Conservation (phyloP, 2,888 invertebrate genomes). For the Capitulum mitella region DNA sequence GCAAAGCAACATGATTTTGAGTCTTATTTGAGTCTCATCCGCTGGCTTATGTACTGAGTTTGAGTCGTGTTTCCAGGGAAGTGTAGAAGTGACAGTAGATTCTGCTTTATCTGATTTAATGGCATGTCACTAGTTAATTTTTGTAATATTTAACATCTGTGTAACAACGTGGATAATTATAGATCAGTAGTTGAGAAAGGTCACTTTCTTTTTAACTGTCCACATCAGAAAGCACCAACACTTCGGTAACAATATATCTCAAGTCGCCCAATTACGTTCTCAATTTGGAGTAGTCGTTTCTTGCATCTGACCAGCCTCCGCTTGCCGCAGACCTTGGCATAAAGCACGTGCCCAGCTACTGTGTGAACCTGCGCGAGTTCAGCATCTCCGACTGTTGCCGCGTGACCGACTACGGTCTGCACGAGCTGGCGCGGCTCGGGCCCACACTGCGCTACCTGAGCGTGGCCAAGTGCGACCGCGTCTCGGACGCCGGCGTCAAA, state of each 20-base stretch:
- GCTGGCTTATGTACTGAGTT: too few relatives aligned
- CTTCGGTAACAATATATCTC: too few relatives aligned
- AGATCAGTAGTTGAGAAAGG: background rate
- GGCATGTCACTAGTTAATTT: too few relatives aligned
- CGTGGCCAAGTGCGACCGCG: constrained; percentile 84
- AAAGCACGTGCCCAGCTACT: constrained; percentile 85
- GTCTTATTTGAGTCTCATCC: too few relatives aligned
- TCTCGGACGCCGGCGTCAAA: constrained; percentile 75
- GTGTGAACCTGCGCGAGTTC: constrained; percentile 71
- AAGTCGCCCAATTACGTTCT: background rate
- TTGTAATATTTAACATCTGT: too few relatives aligned
- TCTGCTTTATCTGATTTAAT: too few relatives aligned
- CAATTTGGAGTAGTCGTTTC: background rate
- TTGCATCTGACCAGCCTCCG: background rate
- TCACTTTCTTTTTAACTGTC: too few relatives aligned
- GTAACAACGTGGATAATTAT: background rate
- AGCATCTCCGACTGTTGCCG: constrained; percentile 84
- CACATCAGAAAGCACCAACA: too few relatives aligned
- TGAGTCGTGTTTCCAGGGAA: too few relatives aligned
- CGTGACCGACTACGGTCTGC: constrained; percentile 82
- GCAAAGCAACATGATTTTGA: too few relatives aligned
- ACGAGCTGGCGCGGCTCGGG: constrained; percentile 77
- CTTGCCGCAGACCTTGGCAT: constrained; percentile 67
- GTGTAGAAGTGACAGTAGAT: too few relatives aligned
- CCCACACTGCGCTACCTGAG: constrained; percentile 84